Conservation (phyloP, 2,888 invertebrate species). For the Meghimatium bilineatum region DNA sequence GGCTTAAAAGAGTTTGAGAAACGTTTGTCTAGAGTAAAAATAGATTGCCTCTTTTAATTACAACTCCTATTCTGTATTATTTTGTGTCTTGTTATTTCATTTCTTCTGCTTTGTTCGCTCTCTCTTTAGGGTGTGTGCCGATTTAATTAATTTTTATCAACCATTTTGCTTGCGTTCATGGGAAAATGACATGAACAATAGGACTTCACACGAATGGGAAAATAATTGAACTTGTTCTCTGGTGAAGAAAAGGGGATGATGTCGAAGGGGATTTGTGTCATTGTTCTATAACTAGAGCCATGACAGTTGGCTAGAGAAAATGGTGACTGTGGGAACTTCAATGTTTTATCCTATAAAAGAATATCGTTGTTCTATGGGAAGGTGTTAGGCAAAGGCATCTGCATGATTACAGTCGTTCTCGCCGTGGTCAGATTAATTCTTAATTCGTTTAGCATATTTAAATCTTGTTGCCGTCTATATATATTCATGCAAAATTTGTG, state of each 20-base stretch:
- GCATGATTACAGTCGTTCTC: background rate
- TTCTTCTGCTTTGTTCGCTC: background rate
- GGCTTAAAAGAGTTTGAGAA: too few relatives aligned
- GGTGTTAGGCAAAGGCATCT: background rate
- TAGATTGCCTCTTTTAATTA: background rate
- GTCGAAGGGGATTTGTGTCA: background rate
- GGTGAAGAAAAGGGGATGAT: background rate
- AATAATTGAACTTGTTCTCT: background rate
- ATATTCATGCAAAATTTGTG: too few relatives aligned
- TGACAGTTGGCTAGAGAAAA: too few relatives aligned
- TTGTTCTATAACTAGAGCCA: background rate
- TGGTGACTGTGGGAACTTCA: background rate
- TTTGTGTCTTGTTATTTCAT: background rate
- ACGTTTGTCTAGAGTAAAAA: constrained; percentile 14
- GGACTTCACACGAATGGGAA: background rate
- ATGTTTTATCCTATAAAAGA: background rate
- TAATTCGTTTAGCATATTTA: too few relatives aligned
- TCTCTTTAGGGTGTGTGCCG: background rate
- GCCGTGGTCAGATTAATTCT: too few relatives aligned
- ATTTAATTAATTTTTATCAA: background rate
- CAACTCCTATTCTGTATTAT: background rate
- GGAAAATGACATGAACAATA: background rate
- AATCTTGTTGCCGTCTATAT: too few relatives aligned
- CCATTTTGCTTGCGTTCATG: background rate
- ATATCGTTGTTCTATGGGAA: background rate